Percentiles rank a stretch among this genome's conserved stretches.
phyloP scores from a whole-genome alignment of 2,797 vertebrate genomes.

The Arnoldichthys spilopterus region DNA sequence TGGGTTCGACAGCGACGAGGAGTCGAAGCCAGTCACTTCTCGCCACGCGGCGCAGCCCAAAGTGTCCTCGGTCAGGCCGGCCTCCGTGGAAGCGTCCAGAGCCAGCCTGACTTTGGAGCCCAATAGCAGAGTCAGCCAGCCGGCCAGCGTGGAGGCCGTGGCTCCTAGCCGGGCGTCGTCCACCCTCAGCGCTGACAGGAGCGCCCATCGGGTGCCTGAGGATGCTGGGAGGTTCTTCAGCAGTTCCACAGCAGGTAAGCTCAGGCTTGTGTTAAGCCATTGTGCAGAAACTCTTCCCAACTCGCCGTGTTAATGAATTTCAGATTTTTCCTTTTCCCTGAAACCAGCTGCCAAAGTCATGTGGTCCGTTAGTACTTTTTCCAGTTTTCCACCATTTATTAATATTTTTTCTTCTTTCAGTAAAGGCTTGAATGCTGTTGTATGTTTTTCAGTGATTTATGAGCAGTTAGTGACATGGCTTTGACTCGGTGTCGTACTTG shows the following conservation, averaged over 20 bases:
- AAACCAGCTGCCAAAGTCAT: too few species aligned
- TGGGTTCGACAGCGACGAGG: conserved; percentile 97
- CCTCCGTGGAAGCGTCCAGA: conserved; percentile 64
- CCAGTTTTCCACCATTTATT: too few species aligned
- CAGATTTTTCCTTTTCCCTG: background rate
- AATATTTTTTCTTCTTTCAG: too few species aligned
- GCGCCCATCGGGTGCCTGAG: conserved; percentile 72
- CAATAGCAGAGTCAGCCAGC: conserved; percentile 68
- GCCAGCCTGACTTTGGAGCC: conserved; percentile 57
- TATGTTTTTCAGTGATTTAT: background rate
- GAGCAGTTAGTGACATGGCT: background rate
- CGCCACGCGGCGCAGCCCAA: conserved; percentile 79
- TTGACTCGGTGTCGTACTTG: background rate
- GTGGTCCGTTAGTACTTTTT: background rate
- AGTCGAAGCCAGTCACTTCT: conserved; percentile 94
- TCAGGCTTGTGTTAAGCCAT: background rate
- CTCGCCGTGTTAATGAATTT: too few species aligned
- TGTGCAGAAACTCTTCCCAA: background rate
- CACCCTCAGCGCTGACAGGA: conserved; percentile 68
- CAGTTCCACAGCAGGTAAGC: conserved; percentile 78
- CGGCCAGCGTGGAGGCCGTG: conserved; percentile 54
- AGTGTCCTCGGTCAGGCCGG: conserved; percentile 65
- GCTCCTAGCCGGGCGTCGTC: conserved; percentile 42
- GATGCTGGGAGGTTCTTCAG: conserved; percentile 80
- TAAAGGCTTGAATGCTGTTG: background rate